Evolutionary conservation across 2,888 invertebrate genomes (phyloP).

Genomic region (Agrochola lota): DNA sequence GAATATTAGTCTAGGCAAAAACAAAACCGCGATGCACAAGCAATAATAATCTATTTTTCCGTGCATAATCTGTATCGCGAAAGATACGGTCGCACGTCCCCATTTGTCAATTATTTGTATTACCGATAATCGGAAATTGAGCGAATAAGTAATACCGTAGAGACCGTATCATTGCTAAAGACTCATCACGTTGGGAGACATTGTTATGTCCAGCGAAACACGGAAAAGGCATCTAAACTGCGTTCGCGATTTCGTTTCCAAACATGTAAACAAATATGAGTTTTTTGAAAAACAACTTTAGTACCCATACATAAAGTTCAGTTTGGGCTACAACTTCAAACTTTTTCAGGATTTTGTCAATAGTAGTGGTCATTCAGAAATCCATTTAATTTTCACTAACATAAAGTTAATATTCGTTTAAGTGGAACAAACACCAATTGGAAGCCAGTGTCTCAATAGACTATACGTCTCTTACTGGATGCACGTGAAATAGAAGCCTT

Average conservation of each 20-base stretch:
- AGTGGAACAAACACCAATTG: too few species aligned
- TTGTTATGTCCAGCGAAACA: constrained; percentile 16
- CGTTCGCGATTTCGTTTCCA: too few species aligned
- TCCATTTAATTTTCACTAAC: too few species aligned
- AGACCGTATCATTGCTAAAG: constrained; percentile 16
- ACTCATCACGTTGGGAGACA: constrained; percentile 4
- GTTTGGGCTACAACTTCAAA: too few species aligned
- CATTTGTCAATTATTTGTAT: constrained; percentile 73
- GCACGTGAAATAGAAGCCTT: too few species aligned
- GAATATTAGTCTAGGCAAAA: neutral
- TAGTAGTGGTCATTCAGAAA: too few species aligned
- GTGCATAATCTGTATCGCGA: constrained; percentile 24
- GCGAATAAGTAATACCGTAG: constrained; percentile 62
- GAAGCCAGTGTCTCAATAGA: too few species aligned
- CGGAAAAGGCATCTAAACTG: neutral
- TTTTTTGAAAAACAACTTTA: too few species aligned
- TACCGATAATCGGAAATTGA: constrained; percentile 72
- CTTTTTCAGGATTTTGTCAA: too few species aligned
- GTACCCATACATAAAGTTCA: too few species aligned
- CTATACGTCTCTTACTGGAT: neutral
- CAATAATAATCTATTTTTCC: constrained; percentile 4
- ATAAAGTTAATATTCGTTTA: too few species aligned
- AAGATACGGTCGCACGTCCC: constrained; percentile 55
- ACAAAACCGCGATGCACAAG: neutral
- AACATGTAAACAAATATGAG: too few species aligned